A percentile compares a stretch with the other conserved stretches of the same genome.
Evolutionary conservation across 2,113 vertebrate species (phyloP).

Genomic region (Antigone vipio): DNA sequence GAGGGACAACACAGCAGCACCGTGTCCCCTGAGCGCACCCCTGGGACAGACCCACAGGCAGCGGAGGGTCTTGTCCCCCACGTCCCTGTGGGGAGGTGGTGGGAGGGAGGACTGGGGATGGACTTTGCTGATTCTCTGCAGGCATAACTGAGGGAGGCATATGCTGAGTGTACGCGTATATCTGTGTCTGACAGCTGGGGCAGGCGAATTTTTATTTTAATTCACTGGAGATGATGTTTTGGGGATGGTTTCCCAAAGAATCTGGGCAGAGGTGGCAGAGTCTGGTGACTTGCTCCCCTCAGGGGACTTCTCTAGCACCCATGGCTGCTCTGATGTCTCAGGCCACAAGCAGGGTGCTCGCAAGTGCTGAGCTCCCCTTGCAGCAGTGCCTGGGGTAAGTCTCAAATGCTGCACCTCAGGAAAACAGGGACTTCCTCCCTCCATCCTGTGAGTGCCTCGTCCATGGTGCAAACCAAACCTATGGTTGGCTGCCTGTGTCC

Average conservation of each 20-base stretch:
- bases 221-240: not conserved
- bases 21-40: fast-evolving
- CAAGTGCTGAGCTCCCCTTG: not conserved
- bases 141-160: fast-evolving
- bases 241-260: not conserved
- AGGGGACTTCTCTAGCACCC: not conserved
- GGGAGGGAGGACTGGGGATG: not conserved
- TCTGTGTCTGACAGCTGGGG: not conserved
- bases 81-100: not conserved
- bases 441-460: fast-evolving
- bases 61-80: not conserved
- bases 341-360: not conserved
- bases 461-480: not conserved
- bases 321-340: fast-evolving
- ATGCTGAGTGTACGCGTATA: not conserved
- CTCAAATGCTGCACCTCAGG: not conserved
- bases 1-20: not conserved
- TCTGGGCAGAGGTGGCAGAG: not conserved
- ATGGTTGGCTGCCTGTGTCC: not conserved
- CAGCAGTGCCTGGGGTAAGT: not conserved
- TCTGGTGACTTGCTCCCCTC: not conserved
- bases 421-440: not conserved
- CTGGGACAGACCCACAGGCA: not conserved
- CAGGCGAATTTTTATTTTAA: not conserved
- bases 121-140: not conserved